A percentile compares a stretch with the other conserved stretches of the same genome.
Evolutionary conservation across 2,113 vertebrate genomes (phyloP).

Genomic region (Sylvicapra grimmia): DNA sequence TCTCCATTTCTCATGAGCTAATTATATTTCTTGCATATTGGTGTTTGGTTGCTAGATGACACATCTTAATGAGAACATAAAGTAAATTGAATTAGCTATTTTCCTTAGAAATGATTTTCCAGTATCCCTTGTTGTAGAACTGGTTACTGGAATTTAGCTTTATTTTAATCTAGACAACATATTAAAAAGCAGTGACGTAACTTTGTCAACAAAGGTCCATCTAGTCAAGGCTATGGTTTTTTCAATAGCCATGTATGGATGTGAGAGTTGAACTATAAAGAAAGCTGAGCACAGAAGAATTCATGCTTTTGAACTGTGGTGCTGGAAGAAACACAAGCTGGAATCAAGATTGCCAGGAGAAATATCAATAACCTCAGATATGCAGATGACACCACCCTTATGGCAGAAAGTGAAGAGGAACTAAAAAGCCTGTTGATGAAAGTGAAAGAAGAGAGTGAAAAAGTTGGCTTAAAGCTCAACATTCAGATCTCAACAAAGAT

Average conservation of each 20-base stretch:
- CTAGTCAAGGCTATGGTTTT: neutral
- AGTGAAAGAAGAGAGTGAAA: too few relatives aligned
- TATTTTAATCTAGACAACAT: neutral
- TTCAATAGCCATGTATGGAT: neutral
- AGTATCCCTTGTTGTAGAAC: neutral
- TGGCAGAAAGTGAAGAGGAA: too few relatives aligned
- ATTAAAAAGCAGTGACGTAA: neutral
- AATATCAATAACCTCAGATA: too few relatives aligned
- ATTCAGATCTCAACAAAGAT: too few relatives aligned
- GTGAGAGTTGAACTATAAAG: neutral
- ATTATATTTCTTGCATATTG: neutral
- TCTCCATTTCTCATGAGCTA: neutral
- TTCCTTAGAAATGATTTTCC: neutral
- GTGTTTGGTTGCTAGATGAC: neutral
- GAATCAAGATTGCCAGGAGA: too few relatives aligned
- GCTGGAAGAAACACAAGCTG: too few relatives aligned
- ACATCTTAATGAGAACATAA: neutral
- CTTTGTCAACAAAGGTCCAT: neutral
- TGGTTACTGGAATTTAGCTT: neutral
- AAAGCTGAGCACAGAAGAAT: neutral
- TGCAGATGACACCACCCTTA: too few relatives aligned
- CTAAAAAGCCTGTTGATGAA: too few relatives aligned
- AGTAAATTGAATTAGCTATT: neutral
- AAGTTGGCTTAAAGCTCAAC: too few relatives aligned
- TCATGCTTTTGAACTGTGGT: too few relatives aligned